Conservation (phyloP, 2,888 invertebrate genomes). For the Bruchidius siliquastri region DNA sequence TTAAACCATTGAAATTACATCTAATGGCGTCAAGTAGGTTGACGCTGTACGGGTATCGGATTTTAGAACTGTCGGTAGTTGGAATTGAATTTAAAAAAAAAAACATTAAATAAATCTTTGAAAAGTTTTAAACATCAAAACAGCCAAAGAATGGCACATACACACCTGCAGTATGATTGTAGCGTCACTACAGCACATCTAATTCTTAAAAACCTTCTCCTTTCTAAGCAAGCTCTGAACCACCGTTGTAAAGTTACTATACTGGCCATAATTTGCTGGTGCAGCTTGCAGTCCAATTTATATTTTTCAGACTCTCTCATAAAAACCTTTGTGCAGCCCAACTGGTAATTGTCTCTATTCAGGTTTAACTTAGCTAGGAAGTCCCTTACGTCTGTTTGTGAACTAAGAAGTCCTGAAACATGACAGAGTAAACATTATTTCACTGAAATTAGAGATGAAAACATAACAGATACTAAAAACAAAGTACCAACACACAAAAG, state of each 20-base stretch:
- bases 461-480: too few relatives aligned
- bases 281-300: constrained; percentile 84
- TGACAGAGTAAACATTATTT: constrained; percentile 38
- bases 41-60: too few relatives aligned
- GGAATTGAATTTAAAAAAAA: too few relatives aligned
- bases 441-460: background rate
- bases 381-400: constrained; percentile 78
- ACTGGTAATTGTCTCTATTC: constrained; percentile 86
- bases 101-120: too few relatives aligned
- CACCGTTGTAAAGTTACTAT: constrained; percentile 89
- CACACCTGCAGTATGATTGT: constrained; percentile 60
- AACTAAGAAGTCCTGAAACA: constrained; percentile 62
- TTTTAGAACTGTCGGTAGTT: too few relatives aligned
- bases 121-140: too few relatives aligned
- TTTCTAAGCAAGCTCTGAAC: constrained; percentile 77
- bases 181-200: constrained; percentile 70
- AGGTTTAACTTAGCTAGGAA: constrained; percentile 80
- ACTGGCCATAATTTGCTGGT: constrained; percentile 89
- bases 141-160: background rate
- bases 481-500: too few relatives aligned
- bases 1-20: too few relatives aligned
- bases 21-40: too few relatives aligned
- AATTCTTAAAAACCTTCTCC: constrained; percentile 71
- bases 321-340: constrained; percentile 80
- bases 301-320: constrained; percentile 91